Base-by-base conservation (phyloP, 1,140 invertebrate genomes). In the Heliothis subflexa region DNA sequence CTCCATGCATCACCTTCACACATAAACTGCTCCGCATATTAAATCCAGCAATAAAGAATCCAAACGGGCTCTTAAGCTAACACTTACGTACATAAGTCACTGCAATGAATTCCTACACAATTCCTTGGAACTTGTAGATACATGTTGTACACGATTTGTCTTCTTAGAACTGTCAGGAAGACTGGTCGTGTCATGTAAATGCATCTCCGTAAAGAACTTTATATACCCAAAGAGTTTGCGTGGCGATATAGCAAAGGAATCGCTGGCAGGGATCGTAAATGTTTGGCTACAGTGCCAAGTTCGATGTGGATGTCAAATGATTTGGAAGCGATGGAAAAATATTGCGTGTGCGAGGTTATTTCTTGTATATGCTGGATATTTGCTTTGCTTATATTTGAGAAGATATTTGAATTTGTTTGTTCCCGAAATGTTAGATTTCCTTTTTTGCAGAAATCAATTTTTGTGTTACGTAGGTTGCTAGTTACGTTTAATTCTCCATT, bases 111-210 rank as follows among this genome's bases (percentile, higher is more conserved):
- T 70, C 62, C 12, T 52, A 77, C 54, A 78, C 33, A 70, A 49
- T 70, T 78, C 76, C n/a, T 70, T 18, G 40, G 25, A 78, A 81
- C 68, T 76, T 79, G 49, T 25, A 40, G 33, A 5, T 40, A 72
- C 68, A 59, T 59, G 66, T 55, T 55, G 54, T 49, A 73, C 47
- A 70, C 77, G 80, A 83, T 81, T 83, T 80, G 80, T 83, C 80
- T 85, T 80, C 70, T 50, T 16, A 52, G 59, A 49, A 78, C 80
- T 83, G 81, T 83, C 82, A 80, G 50, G 64, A 81, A 70, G 81
- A 84, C 52, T 81, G 75, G 68, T 71, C 54, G 45, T 75, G 78
- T 83, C 84, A 80, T 83, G 71, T 80, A 81, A 83, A 83, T 81
- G 77, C 82, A 81, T 55, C 54, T 55, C 14, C 12, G n/a, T 75